Conservation (phyloP, 2,888 invertebrate species). For the Drosophila flavopinicola region DNA sequence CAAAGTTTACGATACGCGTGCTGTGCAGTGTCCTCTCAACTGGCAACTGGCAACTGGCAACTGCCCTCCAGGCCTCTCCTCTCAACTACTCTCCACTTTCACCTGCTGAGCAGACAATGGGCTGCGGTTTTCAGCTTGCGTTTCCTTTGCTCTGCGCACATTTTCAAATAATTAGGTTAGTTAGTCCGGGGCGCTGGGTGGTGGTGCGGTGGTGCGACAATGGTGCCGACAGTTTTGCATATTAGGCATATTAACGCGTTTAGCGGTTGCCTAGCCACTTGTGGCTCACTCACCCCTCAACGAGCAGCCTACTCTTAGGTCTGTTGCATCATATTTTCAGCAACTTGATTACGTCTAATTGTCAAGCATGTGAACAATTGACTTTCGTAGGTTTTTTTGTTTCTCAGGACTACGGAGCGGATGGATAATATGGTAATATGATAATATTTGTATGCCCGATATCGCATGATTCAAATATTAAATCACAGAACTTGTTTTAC, state of each 20-base stretch:
- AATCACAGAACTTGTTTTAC: too few species aligned
- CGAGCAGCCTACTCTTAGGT: background rate
- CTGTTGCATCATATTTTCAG: conserved; percentile 18
- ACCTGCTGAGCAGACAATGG: conserved; percentile 71
- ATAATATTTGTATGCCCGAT: too few species aligned
- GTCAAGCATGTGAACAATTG: conserved; percentile 19
- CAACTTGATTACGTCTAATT: background rate
- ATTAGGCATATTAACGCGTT: conserved; percentile 67
- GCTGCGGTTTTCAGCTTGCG: conserved; percentile 53
- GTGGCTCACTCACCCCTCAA: conserved; percentile 2
- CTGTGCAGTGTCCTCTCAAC: conserved; percentile 41
- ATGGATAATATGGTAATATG: too few species aligned
- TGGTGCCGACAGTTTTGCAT: conserved; percentile 49
- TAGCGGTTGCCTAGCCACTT: conserved; percentile 32
- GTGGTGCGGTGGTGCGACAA: conserved; percentile 45
- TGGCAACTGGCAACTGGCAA: conserved; percentile 15
- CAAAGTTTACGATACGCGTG: conserved; percentile 75
- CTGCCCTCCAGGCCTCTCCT: conserved; percentile 18
- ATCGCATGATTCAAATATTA: too few species aligned
- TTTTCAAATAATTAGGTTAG: conserved; percentile 77
- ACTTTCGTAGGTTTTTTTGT: conserved; percentile 38
- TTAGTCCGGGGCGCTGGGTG: conserved; percentile 60
- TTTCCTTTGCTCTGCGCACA: conserved; percentile 34
- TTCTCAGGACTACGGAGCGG: conserved; percentile 33
- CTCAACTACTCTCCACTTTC: conserved; percentile 34